Conservation (phyloP, 2,888 invertebrate genomes). For the Subacronicta megacephala region DNA sequence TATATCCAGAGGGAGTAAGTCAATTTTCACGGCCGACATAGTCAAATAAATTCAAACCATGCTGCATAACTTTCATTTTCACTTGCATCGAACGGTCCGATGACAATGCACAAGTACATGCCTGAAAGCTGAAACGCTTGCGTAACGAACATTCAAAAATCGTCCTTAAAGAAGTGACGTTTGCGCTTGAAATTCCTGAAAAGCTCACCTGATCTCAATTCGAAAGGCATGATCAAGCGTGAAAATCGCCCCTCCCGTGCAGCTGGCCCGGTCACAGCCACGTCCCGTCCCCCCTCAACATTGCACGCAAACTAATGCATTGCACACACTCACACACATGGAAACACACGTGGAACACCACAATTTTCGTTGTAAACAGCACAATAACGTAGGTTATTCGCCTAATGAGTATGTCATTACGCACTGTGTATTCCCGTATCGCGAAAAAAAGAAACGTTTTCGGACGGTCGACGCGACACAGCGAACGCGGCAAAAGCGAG, state of each 20-base stretch:
- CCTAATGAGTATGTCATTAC: slow-evolving; percentile 68
- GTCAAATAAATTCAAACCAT: slow-evolving; percentile 37
- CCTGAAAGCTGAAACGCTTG: slow-evolving; percentile 38
- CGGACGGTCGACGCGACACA: slow-evolving; percentile 74
- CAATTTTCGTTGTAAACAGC: slow-evolving; percentile 62
- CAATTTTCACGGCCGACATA: slow-evolving; percentile 34
- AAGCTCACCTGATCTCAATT: slow-evolving; percentile 86
- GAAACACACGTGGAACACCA: slow-evolving; percentile 62
- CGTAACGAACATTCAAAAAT: slow-evolving; percentile 39
- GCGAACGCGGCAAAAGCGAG: slow-evolving; percentile 78
- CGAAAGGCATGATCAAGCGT: slow-evolving; percentile 86
- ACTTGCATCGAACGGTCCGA: slow-evolving; percentile 34
- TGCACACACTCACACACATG: slow-evolving; percentile 75
- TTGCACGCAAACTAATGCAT: slow-evolving; percentile 76
- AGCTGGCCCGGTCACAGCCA: slow-evolving; percentile 75
- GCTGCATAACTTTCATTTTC: slow-evolving; percentile 45
- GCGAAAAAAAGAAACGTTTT: slow-evolving; percentile 70
- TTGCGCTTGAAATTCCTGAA: slow-evolving; percentile 61
- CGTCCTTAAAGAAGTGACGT: slow-evolving; percentile 35
- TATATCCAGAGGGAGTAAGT: neutral
- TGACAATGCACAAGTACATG: slow-evolving; percentile 44
- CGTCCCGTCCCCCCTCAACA: slow-evolving; percentile 74
- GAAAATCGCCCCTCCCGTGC: slow-evolving; percentile 80
- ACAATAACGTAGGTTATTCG: slow-evolving; percentile 65
- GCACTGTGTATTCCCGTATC: slow-evolving; percentile 71